Conservation (phyloP, 2,888 invertebrate genomes). For the Orthosia gothica region DNA sequence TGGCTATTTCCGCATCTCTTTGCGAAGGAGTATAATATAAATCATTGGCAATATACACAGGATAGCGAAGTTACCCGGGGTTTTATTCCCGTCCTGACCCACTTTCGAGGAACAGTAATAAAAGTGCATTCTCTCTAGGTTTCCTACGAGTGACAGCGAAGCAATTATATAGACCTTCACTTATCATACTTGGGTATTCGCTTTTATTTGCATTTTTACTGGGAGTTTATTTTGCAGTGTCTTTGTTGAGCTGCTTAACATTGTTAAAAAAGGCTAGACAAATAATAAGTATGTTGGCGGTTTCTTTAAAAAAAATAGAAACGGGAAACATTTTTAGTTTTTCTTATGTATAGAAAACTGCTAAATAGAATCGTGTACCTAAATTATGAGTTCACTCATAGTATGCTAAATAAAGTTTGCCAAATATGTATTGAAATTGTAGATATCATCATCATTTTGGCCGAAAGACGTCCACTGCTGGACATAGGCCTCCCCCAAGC, state of each 20-base stretch:
- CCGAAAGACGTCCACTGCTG: too few species aligned
- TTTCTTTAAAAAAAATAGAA: background rate
- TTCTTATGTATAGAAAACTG: too few species aligned
- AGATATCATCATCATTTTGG: too few species aligned
- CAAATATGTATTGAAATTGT: background rate
- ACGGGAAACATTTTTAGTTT: too few species aligned
- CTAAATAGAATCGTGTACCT: too few species aligned
- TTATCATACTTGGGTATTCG: constrained; percentile 39
- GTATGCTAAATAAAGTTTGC: background rate
- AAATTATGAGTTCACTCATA: too few species aligned
- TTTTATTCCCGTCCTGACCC: constrained; percentile 74
- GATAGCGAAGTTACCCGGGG: constrained; percentile 59
- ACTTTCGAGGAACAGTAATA: constrained; percentile 68
- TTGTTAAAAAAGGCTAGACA: background rate
- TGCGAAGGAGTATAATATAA: constrained; percentile 70
- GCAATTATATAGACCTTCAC: constrained; percentile 67
- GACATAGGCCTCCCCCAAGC: too few species aligned
- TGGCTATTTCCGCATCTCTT: constrained; percentile 60
- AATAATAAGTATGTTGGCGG: background rate
- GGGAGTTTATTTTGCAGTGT: background rate
- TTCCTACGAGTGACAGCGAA: constrained; percentile 62
- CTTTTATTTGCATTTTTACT: constrained; percentile 16
- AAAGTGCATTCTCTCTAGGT: constrained; percentile 72
- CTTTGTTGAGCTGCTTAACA: background rate
- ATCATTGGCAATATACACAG: constrained; percentile 72